Base-by-base conservation (phyloP, 2,888 invertebrate species). In the Drosophila monieri region DNA sequence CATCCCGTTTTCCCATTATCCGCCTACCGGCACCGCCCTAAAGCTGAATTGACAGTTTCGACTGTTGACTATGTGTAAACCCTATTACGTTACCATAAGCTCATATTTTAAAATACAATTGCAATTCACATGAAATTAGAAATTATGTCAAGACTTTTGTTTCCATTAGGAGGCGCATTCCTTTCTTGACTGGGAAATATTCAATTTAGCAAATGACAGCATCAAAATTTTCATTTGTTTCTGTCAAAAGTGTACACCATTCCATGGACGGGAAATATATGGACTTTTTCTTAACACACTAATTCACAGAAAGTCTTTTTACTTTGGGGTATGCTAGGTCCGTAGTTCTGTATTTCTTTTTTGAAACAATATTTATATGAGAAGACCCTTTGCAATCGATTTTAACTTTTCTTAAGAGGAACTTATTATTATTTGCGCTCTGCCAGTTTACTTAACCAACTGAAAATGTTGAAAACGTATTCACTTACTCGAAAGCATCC, bases 171-270 rank as follows among this genome's bases (percentile, higher is more conserved):
- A 44, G 6, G 25, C 35, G 30, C 41, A n/a, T 18, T 43, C n/a
- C n/a, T 35, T 58, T 75, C 54, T 53, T 51, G 72, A 55, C 66
- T 48, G 32, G 6, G n/a, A 44, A 23, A 73, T 77, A 80, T 78
- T 78, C 77, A 80, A 83, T 85, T 84, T 76, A 43, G 62, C 53
- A 74, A 84, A 84, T 85, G 85, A 75, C 73, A 67, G 76, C 76
- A 79, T 86, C 85, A 76, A 73, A 55, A 74, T 75, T 69, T 78
- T 62, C 80, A 84, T 84, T 84, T 73, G 70, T 80, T 73, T 66
- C 73, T 73, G 78, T 77, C 70, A 77, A 65, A 73, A 62, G 39
- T 54, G 23, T 55, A 18, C 48, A 46, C 35, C 30, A 23, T 49
- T 25, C 35, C n/a, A 37, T 18, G 37, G 30, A 43, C 39, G 27